Percentiles rank a stretch among this genome's conserved stretches.
These are phyloP conservation scores for Phenganax stokvisi DNA, from an alignment of 92 coral and sea anemone species.

Conservation along the genomic window DNA sequence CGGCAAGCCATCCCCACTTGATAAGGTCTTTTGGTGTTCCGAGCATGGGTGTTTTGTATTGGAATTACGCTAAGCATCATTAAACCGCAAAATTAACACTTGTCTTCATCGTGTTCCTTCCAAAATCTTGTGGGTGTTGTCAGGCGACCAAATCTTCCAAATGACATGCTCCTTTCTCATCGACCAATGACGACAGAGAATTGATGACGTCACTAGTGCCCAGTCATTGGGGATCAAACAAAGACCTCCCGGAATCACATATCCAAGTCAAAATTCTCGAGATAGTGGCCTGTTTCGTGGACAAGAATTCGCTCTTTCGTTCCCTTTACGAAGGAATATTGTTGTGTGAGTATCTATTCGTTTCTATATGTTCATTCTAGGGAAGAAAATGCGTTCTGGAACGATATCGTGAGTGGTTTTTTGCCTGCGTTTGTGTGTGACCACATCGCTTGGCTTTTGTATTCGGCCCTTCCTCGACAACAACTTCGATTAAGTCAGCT, in stretches of 20 bases:
- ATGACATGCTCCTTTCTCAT: constrained; percentile 12
- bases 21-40: not conserved
- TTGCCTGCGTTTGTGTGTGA: constrained; percentile 21
- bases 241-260: constrained; percentile 23
- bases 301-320: constrained; percentile 1
- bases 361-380: not conserved
- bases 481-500: constrained; percentile 4
- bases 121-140: constrained; percentile 28
- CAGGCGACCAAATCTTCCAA: constrained; percentile 3
- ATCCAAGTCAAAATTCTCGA: constrained; percentile 11
- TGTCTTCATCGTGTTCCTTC: not conserved
- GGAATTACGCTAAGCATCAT: not conserved
- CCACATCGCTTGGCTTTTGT: constrained; percentile 39
- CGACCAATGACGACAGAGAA: constrained; percentile 38
- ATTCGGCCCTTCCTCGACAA: constrained; percentile 16
- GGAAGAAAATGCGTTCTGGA: not conserved
- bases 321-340: constrained; percentile 11
- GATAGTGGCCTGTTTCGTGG: constrained; percentile 23
- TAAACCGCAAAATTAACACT: constrained; percentile 19
- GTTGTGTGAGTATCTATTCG: constrained; percentile 22
- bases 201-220: constrained; percentile 40
- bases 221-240: constrained; percentile 38
- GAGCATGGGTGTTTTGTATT: not conserved
- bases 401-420: not conserved
- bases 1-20: not conserved